Percentiles rank a stretch among this genome's conserved stretches.
These are phyloP conservation scores for Callipepla squamata DNA, from an alignment of 2,113 vertebrate genomes.

Conservation along the genomic window DNA sequence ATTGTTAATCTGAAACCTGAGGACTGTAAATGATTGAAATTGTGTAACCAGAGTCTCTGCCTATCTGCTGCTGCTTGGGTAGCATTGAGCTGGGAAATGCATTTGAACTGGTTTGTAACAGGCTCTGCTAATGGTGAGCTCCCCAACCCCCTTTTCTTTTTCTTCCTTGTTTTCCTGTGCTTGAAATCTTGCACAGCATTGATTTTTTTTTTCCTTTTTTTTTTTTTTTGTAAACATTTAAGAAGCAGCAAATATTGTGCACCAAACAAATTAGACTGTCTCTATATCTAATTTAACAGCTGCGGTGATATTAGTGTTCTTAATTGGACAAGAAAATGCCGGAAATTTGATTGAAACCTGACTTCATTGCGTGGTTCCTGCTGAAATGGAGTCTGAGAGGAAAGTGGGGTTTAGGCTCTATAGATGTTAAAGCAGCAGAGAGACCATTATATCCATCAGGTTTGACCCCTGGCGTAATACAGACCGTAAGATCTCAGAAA, in stretches of 20 bases:
- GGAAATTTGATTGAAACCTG: slow-evolving; percentile 63
- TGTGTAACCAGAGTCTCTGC: slow-evolving; percentile 41
- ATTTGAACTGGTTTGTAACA: slow-evolving; percentile 23
- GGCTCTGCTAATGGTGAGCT: neutral
- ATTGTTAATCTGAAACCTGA: slow-evolving; percentile 57
- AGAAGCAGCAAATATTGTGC: neutral
- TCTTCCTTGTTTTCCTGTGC: neutral
- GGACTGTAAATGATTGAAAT: slow-evolving; percentile 33
- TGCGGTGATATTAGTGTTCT: slow-evolving; percentile 32
- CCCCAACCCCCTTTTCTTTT: neutral
- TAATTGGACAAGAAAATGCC: slow-evolving; percentile 49
- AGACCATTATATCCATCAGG: neutral
- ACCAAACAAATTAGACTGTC: slow-evolving; percentile 29
- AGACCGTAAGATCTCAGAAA: neutral
- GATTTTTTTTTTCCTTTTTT: neutral
- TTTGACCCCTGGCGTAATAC: neutral
- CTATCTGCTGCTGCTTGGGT: neutral
- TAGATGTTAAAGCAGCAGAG: neutral
- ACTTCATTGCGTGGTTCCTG: slow-evolving; percentile 59
- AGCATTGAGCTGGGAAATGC: neutral
- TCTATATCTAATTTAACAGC: slow-evolving; percentile 30
- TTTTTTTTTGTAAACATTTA: slow-evolving; percentile 6
- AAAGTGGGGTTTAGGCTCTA: slow-evolving; percentile 13
- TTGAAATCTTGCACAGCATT: slow-evolving; percentile 13
- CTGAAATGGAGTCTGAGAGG: slow-evolving; percentile 46